Evolutionary conservation across 1,140 invertebrate species (phyloP).

Genomic region (Pissodes strobi): DNA sequence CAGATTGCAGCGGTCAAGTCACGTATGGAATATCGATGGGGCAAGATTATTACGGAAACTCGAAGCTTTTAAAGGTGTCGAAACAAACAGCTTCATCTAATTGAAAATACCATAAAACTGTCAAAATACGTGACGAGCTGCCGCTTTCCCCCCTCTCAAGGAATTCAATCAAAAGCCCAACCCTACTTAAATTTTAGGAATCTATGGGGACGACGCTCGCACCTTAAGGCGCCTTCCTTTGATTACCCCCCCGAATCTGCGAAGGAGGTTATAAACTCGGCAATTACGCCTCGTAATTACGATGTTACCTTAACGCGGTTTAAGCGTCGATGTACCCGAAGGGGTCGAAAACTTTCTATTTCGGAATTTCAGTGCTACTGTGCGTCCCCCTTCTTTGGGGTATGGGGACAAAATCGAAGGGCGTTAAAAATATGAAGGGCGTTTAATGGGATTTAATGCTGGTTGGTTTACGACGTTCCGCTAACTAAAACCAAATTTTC

Average conservation of each 20-base stretch:
- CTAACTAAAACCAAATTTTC: too few relatives aligned
- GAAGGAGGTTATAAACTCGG: slow-evolving; percentile 21
- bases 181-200: slow-evolving; percentile 10
- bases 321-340: not conserved
- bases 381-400: too few relatives aligned
- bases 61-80: too few relatives aligned
- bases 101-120: too few relatives aligned
- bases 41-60: too few relatives aligned
- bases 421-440: too few relatives aligned
- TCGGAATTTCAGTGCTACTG: too few relatives aligned
- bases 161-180: slow-evolving; percentile 13
- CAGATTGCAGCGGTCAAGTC: not conserved
- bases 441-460: too few relatives aligned
- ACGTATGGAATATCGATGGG: not conserved
- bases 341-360: slow-evolving; percentile 11
- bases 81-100: too few relatives aligned
- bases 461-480: too few relatives aligned
- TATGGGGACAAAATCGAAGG: too few relatives aligned
- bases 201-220: slow-evolving; percentile 1
- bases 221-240: slow-evolving; percentile 18
- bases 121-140: too few relatives aligned
- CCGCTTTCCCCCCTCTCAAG: not conserved
- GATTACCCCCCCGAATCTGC: slow-evolving; percentile 12
- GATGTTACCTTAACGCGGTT: slow-evolving; percentile 24
- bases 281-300: slow-evolving; percentile 25